Conservation (phyloP, 2,888 invertebrate species). For the Isoperla grammatica region DNA sequence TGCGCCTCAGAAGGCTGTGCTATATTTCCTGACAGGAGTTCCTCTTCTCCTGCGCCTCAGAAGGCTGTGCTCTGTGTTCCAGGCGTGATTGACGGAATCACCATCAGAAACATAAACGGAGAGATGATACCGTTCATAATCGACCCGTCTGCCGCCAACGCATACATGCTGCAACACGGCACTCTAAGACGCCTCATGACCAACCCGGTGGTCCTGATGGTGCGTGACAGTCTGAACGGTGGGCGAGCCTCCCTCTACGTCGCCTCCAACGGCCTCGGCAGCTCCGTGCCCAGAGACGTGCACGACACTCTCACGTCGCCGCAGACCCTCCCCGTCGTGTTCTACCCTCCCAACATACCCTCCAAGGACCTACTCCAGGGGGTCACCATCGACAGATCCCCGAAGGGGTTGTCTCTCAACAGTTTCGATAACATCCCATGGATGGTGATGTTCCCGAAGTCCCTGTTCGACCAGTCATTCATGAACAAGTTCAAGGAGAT, state of each 20-base stretch:
- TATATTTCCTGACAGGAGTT: no score
- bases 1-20: no score
- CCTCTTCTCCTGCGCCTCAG: no score
- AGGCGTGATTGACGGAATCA: no score
- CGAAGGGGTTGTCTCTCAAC: not conserved
- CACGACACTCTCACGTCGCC: not conserved
- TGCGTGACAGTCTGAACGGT: not conserved
- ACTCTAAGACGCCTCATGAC: not conserved
- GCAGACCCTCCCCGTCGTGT: not conserved
- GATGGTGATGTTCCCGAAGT: not conserved
- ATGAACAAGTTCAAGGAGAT: not conserved
- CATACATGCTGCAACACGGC: no score
- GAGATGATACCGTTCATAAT: no score
- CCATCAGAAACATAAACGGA: no score
- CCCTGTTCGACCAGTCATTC: not conserved
- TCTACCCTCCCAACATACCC: not conserved
- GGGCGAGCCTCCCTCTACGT: constrained; percentile 4
- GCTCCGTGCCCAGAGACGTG: not conserved
- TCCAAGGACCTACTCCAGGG: not conserved
- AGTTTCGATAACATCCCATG: constrained; percentile 5
- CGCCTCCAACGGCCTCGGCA: not conserved
- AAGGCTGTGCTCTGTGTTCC: no score
- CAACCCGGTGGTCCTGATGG: constrained; percentile 1
- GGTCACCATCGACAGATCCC: not conserved
- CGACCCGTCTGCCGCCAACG: no score